Conservation (phyloP, 2,797 vertebrate species). For the Nyctibius grandis region DNA sequence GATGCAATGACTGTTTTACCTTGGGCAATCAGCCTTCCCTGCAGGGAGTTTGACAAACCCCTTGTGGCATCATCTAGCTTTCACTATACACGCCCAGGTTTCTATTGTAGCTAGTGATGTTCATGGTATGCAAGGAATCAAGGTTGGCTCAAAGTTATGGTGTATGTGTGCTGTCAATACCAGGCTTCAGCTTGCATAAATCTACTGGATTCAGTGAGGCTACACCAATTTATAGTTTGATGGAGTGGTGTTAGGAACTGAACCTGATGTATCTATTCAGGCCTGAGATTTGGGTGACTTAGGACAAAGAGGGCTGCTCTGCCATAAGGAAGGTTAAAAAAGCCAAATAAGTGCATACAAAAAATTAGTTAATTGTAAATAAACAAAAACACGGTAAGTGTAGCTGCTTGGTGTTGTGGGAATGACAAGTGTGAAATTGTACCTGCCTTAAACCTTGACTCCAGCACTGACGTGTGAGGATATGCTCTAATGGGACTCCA, state of each 20-base stretch:
- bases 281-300: not conserved
- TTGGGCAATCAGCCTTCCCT: not conserved
- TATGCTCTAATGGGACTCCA: not conserved
- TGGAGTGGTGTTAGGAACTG: not conserved
- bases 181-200: not conserved
- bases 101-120: not conserved
- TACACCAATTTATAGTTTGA: not conserved
- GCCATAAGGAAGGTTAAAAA: not conserved
- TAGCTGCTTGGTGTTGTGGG: not conserved
- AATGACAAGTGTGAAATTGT: not conserved
- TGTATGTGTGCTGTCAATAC: not conserved
- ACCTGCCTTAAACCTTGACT: not conserved
- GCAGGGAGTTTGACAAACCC: not conserved
- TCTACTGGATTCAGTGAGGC: not conserved
- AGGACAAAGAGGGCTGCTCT: not conserved
- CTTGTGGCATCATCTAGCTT: not conserved
- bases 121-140: not conserved
- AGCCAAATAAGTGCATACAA: not conserved
- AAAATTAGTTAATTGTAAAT: not conserved
- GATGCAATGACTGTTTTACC: not conserved
- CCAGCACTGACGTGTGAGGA: rapidly evolving
- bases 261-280: not conserved
- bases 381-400: not conserved
- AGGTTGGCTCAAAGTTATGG: not conserved
- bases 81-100: not conserved